Conservation (phyloP, 2,888 invertebrate species). For the Nomada fucata region DNA sequence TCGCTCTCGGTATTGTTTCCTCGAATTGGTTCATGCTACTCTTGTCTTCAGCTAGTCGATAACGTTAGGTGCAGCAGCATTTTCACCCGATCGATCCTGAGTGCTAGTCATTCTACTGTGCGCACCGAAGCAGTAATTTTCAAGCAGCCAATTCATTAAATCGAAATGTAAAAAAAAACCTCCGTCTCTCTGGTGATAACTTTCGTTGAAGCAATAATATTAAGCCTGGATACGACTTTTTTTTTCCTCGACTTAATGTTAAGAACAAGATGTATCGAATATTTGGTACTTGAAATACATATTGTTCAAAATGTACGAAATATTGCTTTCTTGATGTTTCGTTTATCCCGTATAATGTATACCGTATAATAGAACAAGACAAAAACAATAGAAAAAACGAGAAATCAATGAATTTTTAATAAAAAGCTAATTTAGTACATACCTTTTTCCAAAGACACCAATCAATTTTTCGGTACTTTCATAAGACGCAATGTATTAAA, state of each 20-base stretch:
- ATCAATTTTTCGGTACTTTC: too few relatives aligned
- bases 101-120: constrained; percentile 58
- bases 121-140: constrained; percentile 47
- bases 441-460: too few relatives aligned
- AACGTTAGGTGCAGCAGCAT: constrained; percentile 58
- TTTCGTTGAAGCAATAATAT: constrained; percentile 58
- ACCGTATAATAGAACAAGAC: neutral
- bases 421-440: too few relatives aligned
- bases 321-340: constrained; percentile 19
- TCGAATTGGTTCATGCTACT: constrained; percentile 44
- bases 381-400: neutral
- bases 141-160: constrained; percentile 44
- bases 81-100: constrained; percentile 55
- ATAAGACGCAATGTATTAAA: too few relatives aligned
- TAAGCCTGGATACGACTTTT: constrained; percentile 37
- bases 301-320: constrained; percentile 60
- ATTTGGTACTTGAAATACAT: constrained; percentile 72
- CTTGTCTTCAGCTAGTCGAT: constrained; percentile 54
- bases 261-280: constrained; percentile 69
- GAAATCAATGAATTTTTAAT: neutral
- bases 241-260: constrained; percentile 57
- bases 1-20: constrained; percentile 33
- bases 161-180: constrained; percentile 36
- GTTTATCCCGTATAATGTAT: neutral
- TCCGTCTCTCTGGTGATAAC: constrained; percentile 32